phyloP scores from a whole-genome alignment of 2,113 vertebrate genomes.

The Lophotis ruficrista region DNA sequence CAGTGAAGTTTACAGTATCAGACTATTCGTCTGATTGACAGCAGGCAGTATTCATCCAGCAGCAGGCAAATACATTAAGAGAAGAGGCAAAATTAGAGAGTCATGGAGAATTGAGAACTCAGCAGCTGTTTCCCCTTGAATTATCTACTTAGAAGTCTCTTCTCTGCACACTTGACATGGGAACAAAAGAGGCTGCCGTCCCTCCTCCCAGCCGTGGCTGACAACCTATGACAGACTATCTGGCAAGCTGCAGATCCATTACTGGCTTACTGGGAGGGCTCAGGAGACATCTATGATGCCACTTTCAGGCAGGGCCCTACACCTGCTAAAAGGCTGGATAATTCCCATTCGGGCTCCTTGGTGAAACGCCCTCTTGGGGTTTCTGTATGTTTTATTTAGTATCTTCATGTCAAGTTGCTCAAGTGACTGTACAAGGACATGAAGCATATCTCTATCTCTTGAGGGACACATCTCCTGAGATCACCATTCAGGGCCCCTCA shows the following conservation, averaged over 20 bases:
- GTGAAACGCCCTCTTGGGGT: constrained; percentile 22
- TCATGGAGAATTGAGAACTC: constrained; percentile 39
- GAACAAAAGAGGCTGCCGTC: constrained; percentile 48
- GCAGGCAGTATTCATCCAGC: not conserved
- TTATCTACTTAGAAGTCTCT: constrained; percentile 43
- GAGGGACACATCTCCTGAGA: constrained; percentile 44
- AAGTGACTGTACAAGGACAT: constrained; percentile 37
- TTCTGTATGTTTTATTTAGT: constrained; percentile 61
- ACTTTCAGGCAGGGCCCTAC: constrained; percentile 29
- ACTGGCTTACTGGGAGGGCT: constrained; percentile 31
- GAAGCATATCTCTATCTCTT: constrained; percentile 45
- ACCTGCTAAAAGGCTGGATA: constrained; percentile 49
- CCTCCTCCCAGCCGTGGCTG: constrained; percentile 52
- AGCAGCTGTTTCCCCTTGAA: constrained; percentile 64
- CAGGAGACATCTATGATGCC: constrained; percentile 49
- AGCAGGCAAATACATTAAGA: constrained; percentile 31
- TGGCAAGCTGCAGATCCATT: constrained; percentile 56
- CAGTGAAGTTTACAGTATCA: not conserved
- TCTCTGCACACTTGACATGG: constrained; percentile 35
- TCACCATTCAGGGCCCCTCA: constrained; percentile 22
- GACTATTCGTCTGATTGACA: not conserved
- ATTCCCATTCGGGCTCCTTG: not conserved
- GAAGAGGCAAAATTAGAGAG: constrained; percentile 32
- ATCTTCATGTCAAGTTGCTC: constrained; percentile 26
- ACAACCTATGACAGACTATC: constrained; percentile 60